phyloP scores from a whole-genome alignment of 1,140 invertebrate species.

The Heliconius hewitsoni region DNA sequence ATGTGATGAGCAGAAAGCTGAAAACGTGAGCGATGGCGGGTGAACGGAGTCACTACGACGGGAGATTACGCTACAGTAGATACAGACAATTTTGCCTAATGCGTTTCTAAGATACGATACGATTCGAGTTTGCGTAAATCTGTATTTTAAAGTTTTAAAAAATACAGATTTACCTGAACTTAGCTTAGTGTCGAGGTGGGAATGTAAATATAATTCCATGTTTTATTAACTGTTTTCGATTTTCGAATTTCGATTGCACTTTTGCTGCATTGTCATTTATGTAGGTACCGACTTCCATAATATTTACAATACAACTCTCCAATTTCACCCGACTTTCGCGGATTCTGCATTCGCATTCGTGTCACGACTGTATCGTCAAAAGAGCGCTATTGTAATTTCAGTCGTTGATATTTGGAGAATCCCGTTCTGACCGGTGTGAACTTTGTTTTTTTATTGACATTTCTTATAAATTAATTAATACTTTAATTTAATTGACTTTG shows the following conservation, averaged over 20 bases:
- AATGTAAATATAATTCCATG: neutral
- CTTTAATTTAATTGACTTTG: neutral
- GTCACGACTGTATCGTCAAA: conserved; percentile 45
- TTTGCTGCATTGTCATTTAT: conserved; percentile 25
- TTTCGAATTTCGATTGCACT: neutral
- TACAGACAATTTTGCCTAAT: too few relatives aligned
- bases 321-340: conserved; percentile 65
- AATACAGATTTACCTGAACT: neutral
- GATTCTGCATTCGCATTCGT: conserved; percentile 49
- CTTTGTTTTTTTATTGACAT: neutral
- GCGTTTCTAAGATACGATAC: too few relatives aligned
- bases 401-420: conserved; percentile 22
- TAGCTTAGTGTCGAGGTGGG: neutral
- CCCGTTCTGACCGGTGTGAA: neutral
- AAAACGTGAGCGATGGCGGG: too few relatives aligned
- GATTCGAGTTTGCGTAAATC: too few relatives aligned
- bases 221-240: neutral
- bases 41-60: too few relatives aligned
- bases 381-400: conserved; percentile 39
- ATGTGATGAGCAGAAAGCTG: too few relatives aligned
- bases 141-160: neutral
- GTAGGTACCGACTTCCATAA: conserved; percentile 33
- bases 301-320: conserved; percentile 40
- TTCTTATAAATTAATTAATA: neutral
- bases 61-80: too few relatives aligned